Evolutionary conservation across 2,888 invertebrate species (phyloP).

Genomic region (Athalia cordata): DNA sequence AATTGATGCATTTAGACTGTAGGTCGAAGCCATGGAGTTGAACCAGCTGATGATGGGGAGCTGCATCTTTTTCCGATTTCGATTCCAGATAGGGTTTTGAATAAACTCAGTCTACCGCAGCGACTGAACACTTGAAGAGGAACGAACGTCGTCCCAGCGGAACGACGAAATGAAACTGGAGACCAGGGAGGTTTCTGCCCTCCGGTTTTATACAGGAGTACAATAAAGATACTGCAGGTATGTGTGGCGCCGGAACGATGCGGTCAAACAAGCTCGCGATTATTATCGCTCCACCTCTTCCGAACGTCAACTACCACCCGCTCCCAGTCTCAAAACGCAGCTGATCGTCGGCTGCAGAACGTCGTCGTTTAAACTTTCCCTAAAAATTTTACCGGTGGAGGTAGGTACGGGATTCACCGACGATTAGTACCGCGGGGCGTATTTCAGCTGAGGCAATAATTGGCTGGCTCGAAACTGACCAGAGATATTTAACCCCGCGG

Average conservation of each 20-base stretch:
- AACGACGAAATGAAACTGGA: not conserved
- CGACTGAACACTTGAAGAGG: no score
- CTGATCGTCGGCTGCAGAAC: not conserved
- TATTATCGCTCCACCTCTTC: not conserved
- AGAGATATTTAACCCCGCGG: constrained; percentile 8
- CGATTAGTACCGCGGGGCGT: not conserved
- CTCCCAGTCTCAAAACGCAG: not conserved
- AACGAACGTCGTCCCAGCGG: no score
- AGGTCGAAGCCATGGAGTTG: constrained; percentile 55
- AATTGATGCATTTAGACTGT: constrained; percentile 52
- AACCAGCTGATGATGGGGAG: constrained; percentile 60
- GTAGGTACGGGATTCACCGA: not conserved
- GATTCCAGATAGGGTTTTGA: not conserved
- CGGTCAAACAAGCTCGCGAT: constrained; percentile 34
- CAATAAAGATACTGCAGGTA: not conserved
- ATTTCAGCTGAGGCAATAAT: not conserved
- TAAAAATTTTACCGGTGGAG: not conserved
- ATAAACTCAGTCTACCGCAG: no score
- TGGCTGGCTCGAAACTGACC: not conserved
- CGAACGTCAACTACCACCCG: not conserved
- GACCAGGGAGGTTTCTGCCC: not conserved
- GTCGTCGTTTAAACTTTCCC: not conserved
- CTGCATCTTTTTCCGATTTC: constrained; percentile 53
- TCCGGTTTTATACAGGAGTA: no score
- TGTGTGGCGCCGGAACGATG: not conserved